Conservation (phyloP, 2,888 invertebrate species). For the Idaea aversata region DNA sequence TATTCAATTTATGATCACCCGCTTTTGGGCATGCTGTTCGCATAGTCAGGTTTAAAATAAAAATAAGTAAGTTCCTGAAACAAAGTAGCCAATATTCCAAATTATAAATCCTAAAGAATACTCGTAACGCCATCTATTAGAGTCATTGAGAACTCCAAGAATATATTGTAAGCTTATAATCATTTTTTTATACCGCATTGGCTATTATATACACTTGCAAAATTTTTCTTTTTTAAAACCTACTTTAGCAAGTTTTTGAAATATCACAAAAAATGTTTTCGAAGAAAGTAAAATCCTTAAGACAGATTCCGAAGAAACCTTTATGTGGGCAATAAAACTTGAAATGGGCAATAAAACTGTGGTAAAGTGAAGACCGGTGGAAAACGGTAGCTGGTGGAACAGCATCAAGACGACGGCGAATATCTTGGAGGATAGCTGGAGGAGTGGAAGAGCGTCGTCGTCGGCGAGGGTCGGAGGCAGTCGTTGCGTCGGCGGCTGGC, state of each 20-base stretch:
- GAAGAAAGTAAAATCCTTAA: background rate
- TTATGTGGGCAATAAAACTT: background rate
- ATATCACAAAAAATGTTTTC: background rate
- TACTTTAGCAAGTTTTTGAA: background rate
- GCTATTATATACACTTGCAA: background rate
- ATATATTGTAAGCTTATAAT: background rate
- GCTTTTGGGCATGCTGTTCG: background rate
- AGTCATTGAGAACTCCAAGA: background rate
- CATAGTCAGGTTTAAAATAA: background rate
- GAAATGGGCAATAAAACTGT: constrained; percentile 35
- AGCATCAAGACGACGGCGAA: background rate
- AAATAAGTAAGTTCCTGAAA: background rate
- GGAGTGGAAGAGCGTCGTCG: constrained; percentile 22
- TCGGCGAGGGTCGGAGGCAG: constrained; percentile 27
- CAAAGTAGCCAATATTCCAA: background rate
- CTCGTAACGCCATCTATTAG: background rate
- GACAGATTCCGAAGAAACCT: background rate
- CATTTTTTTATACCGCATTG: background rate
- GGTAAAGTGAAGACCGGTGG: constrained; percentile 19
- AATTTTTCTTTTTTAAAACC: background rate
- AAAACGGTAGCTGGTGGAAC: background rate
- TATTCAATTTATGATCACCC: background rate
- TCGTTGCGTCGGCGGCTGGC: constrained; percentile 74
- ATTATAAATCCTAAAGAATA: background rate
- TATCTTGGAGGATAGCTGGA: constrained; percentile 17